phyloP scores from a whole-genome alignment of 1,140 invertebrate genomes.

The Campoletis sonorensis region DNA sequence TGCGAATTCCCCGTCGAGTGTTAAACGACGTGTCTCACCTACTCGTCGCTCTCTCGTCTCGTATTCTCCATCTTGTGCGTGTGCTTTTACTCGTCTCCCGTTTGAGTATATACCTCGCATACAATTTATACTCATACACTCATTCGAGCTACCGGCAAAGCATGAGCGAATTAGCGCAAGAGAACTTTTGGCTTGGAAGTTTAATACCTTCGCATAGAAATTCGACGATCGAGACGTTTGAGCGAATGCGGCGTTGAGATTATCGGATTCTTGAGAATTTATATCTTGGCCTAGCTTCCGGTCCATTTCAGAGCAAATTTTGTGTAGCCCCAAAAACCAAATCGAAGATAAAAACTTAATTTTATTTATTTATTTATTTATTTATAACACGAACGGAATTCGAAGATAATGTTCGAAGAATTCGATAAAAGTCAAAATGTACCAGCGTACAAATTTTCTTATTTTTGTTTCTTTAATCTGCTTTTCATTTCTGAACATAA shows the following conservation, averaged over 20 bases:
- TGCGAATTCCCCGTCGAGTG: constrained; percentile 65
- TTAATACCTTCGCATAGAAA: too few relatives aligned
- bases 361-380: too few relatives aligned
- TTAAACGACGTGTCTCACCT: constrained; percentile 51
- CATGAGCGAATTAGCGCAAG: neutral
- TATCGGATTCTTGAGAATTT: neutral
- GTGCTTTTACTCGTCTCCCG: constrained; percentile 26
- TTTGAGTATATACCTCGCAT: constrained; percentile 9
- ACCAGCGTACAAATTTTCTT: too few relatives aligned
- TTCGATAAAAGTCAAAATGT: too few relatives aligned
- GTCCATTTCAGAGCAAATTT: too few relatives aligned
- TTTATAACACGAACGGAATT: too few relatives aligned
- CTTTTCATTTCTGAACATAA: neutral
- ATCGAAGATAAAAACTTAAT: too few relatives aligned
- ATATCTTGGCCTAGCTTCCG: neutral
- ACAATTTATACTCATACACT: neutral
- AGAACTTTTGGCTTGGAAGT: constrained; percentile 4
- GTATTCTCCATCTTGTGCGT: constrained; percentile 22
- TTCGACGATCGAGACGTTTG: too few relatives aligned
- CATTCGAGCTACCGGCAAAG: neutral
- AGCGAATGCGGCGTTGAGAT: neutral
- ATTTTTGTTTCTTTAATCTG: neutral
- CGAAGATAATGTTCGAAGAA: too few relatives aligned
- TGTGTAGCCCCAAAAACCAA: too few relatives aligned
- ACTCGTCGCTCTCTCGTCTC: constrained; percentile 23